Conservation (phyloP, 2,888 invertebrate species). For the Yponomeuta cagnagella region DNA sequence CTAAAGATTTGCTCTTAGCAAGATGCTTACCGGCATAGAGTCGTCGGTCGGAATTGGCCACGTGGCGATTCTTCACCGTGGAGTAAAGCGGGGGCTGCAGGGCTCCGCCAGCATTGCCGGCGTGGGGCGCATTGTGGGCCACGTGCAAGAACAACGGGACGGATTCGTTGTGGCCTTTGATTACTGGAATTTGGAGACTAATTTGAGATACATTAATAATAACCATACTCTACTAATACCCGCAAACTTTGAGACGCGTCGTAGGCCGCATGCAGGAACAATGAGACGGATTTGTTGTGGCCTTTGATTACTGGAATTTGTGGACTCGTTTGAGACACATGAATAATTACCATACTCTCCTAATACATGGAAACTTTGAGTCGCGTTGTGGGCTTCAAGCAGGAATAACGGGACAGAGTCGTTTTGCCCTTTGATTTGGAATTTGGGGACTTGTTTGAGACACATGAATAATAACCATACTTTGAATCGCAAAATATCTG, state of each 20-base stretch:
- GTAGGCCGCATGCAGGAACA: conserved; percentile 69
- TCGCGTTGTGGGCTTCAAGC: conserved; percentile 86
- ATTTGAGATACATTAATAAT: background rate
- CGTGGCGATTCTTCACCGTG: conserved; percentile 79
- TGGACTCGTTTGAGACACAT: too few species aligned
- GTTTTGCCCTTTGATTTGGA: conserved; percentile 76
- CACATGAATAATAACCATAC: too few species aligned
- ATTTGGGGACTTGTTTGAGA: conserved; percentile 11
- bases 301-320: conserved; percentile 69
- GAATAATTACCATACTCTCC: too few species aligned
- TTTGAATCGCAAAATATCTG: too few species aligned
- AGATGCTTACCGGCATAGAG: conserved; percentile 81
- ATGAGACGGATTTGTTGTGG: conserved; percentile 77
- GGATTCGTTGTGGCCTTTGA: conserved; percentile 73
- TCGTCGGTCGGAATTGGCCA: conserved; percentile 81
- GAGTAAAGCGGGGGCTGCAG: conserved; percentile 84
- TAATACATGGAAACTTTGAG: conserved; percentile 63
- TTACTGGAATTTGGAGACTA: conserved; percentile 53
- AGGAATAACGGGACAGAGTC: conserved; percentile 82
- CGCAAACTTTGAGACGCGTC: background rate
- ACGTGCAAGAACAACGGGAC: conserved; percentile 87
- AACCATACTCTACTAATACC: too few species aligned
- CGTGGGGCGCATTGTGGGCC: conserved; percentile 88
- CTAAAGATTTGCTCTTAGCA: too few species aligned
- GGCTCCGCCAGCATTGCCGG: conserved; percentile 82